A percentile compares a stretch with the other conserved stretches of the same genome.
phyloP scores from a whole-genome alignment of 2,113 vertebrate genomes.

The Ophthalmolycus amberensis region DNA sequence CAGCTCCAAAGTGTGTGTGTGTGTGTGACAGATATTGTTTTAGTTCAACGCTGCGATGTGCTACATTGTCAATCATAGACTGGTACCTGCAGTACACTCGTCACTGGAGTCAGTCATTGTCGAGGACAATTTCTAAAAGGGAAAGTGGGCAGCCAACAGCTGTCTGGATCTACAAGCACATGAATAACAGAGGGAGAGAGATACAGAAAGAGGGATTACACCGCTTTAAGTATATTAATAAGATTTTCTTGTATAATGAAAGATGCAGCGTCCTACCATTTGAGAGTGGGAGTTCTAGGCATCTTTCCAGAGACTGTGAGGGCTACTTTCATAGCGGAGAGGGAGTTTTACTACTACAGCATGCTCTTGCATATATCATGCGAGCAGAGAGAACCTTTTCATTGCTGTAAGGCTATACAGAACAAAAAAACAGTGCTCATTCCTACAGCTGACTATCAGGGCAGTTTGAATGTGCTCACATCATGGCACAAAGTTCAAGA shows the following conservation, averaged over 20 bases:
- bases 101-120: constrained; percentile 21
- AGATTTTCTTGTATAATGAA: constrained; percentile 20
- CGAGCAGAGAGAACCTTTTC: neutral
- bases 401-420: neutral
- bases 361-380: neutral
- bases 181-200: constrained; percentile 1
- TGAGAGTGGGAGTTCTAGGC: constrained; percentile 28
- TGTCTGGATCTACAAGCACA: constrained; percentile 16
- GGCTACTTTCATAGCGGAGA: constrained; percentile 10
- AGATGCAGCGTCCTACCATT: neutral
- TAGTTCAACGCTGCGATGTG: constrained; percentile 47
- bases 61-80: constrained; percentile 55
- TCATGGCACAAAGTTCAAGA: neutral
- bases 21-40: constrained; percentile 59
- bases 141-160: constrained; percentile 4
- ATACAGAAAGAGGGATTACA: constrained; percentile 15
- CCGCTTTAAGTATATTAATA: neutral
- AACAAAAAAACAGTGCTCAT: neutral
- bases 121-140: constrained; percentile 23
- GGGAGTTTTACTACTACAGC: constrained; percentile 12
- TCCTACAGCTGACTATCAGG: neutral
- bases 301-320: constrained; percentile 24
- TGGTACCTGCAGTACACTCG: constrained; percentile 11
- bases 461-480: neutral
- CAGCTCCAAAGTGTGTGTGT: constrained; percentile 33